Evolutionary conservation across 2,888 invertebrate species (phyloP).

Genomic region (Ypsolopha scabrella): DNA sequence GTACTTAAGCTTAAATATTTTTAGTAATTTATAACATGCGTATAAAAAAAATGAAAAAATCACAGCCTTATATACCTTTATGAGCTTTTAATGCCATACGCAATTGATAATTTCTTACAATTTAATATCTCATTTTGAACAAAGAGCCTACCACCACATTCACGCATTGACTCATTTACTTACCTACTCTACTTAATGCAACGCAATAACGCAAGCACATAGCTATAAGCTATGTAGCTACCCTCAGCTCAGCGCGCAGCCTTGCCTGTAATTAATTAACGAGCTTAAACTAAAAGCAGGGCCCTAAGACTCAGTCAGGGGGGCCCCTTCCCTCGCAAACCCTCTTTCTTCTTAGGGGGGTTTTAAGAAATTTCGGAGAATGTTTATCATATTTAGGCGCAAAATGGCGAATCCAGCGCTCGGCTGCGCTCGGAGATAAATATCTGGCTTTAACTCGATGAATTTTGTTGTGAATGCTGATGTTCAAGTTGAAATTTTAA

Average conservation of each 20-base stretch:
- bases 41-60: too few species aligned
- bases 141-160: background rate
- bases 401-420: slow-evolving; percentile 70
- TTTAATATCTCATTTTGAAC: too few species aligned
- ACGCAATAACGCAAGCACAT: background rate
- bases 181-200: too few species aligned
- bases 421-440: slow-evolving; percentile 64
- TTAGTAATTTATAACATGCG: too few species aligned
- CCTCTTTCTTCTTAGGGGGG: slow-evolving; percentile 43
- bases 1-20: too few species aligned
- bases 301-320: slow-evolving; percentile 59
- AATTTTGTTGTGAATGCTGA: slow-evolving; percentile 60
- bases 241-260: slow-evolving; percentile 29
- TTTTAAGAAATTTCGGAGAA: slow-evolving; percentile 61
- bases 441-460: slow-evolving; percentile 67
- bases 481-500: slow-evolving; percentile 47
- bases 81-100: too few species aligned
- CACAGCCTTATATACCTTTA: too few species aligned
- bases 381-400: slow-evolving; percentile 71
- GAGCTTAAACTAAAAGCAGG: slow-evolving; percentile 72
- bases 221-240: background rate
- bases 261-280: slow-evolving; percentile 72
- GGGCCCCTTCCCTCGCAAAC: slow-evolving; percentile 26
- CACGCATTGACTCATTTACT: background rate
- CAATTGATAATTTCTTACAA: too few species aligned